phyloP scores from a whole-genome alignment of 2,888 invertebrate genomes.

The Patella caerulea region DNA sequence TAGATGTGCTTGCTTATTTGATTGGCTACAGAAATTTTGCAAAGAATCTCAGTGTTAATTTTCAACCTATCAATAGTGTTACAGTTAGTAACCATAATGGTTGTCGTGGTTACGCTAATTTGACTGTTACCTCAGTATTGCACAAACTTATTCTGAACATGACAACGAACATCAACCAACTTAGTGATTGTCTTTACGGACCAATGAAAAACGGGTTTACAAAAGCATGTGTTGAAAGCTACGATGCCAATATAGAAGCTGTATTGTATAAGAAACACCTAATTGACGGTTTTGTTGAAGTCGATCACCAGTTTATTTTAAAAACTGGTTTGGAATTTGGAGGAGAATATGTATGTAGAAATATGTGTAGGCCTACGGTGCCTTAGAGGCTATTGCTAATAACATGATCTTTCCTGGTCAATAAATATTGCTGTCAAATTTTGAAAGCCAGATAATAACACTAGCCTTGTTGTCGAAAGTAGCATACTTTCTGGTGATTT shows the following conservation, averaged over 20 bases:
- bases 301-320: slow-evolving; percentile 43
- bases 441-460: too few species aligned
- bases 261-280: slow-evolving; percentile 28
- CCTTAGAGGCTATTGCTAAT: too few species aligned
- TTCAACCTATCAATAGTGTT: slow-evolving; percentile 50
- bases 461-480: too few species aligned
- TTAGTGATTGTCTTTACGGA: slow-evolving; percentile 56
- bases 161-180: slow-evolving; percentile 29
- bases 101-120: slow-evolving; percentile 43
- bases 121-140: slow-evolving; percentile 34
- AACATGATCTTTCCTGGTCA: too few species aligned
- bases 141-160: slow-evolving; percentile 42
- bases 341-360: slow-evolving; percentile 48
- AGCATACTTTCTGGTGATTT: too few species aligned
- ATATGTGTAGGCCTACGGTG: too few species aligned
- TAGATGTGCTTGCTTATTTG: slow-evolving; percentile 48
- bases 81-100: slow-evolving; percentile 38
- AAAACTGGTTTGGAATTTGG: slow-evolving; percentile 59
- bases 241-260: slow-evolving; percentile 43
- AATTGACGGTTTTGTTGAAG: slow-evolving; percentile 18
- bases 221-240: slow-evolving; percentile 52
- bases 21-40: slow-evolving; percentile 55
- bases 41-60: slow-evolving; percentile 42
- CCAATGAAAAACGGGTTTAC: slow-evolving; percentile 52
- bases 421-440: too few species aligned